Percentiles rank a stretch among this genome's conserved stretches.
Evolutionary conservation across 1,140 invertebrate species (phyloP).

Genomic region (Fopius arisanus): DNA sequence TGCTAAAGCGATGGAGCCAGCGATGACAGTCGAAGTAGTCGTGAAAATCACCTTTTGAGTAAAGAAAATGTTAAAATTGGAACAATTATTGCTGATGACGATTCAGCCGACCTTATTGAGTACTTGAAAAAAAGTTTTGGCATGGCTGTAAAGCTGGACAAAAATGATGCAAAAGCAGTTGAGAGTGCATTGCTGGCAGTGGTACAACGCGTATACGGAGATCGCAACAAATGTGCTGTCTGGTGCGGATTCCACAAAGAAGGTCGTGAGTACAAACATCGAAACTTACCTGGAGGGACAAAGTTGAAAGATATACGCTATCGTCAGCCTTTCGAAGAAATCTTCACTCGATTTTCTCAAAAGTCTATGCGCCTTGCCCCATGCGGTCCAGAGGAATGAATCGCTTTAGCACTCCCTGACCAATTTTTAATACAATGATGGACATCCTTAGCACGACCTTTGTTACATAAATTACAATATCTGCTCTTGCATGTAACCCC

Average conservation of each 20-base stretch:
- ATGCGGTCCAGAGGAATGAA: conserved; percentile 35
- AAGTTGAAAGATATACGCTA: too few species aligned
- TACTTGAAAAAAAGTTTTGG: too few species aligned
- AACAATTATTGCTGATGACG: conserved; percentile 37
- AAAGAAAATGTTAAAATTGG: conserved; percentile 24
- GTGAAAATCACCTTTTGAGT: conserved; percentile 33
- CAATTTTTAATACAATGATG: too few species aligned
- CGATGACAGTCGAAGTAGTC: conserved; percentile 28
- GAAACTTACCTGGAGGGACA: too few species aligned
- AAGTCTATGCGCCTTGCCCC: conserved; percentile 33
- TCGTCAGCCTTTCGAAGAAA: conserved; percentile 21
- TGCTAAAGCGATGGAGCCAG: conserved; percentile 37
- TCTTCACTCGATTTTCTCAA: conserved; percentile 10
- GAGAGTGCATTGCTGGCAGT: too few species aligned
- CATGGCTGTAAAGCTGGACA: conserved; percentile 30
- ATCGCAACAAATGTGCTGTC: too few species aligned
- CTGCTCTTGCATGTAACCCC: too few species aligned
- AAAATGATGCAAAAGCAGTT: conserved; percentile 22
- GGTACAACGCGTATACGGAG: too few species aligned
- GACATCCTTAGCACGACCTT: conserved; percentile 30
- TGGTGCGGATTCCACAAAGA: too few species aligned
- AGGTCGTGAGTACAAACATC: too few species aligned
- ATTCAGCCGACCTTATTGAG: conserved; percentile 24
- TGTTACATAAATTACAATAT: conserved; percentile 9
- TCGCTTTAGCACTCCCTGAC: conserved; percentile 35